Percentiles rank a stretch among this genome's conserved stretches.
Evolutionary conservation across 2,113 vertebrate genomes (phyloP).

Genomic region (Cercocebus atys): DNA sequence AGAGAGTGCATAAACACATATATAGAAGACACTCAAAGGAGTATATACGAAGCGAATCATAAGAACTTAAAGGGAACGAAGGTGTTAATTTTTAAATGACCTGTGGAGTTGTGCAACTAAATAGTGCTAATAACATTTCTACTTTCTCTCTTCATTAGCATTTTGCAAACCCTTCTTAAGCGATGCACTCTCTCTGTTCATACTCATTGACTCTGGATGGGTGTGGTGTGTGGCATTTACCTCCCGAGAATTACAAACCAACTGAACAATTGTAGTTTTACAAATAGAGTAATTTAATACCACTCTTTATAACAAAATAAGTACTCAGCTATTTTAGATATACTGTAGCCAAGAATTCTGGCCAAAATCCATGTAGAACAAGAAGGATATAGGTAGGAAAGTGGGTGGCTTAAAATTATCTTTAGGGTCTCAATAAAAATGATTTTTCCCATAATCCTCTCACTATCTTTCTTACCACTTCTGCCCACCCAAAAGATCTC

Average conservation of each 20-base stretch:
- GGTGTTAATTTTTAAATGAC: not conserved
- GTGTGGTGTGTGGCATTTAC: not conserved
- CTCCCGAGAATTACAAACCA: constrained; percentile 26
- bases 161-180: constrained; percentile 1
- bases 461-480: not conserved
- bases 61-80: not conserved
- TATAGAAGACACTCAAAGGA: not conserved
- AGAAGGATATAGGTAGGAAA: constrained; percentile 1
- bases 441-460: not conserved
- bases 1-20: not conserved
- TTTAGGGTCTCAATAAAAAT: not conserved
- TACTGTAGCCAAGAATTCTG: constrained; percentile 52
- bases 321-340: constrained; percentile 42
- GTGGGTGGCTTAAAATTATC: not conserved
- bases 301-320: constrained; percentile 1
- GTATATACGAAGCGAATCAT: not conserved
- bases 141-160: not conserved
- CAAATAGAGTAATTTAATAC: constrained; percentile 30
- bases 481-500: not conserved
- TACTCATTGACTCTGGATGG: not conserved
- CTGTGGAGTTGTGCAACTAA: not conserved
- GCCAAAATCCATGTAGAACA: not conserved
- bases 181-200: not conserved
- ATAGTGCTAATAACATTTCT: not conserved
- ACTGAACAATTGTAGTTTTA: not conserved